Conservation (phyloP, 2,113 vertebrate genomes). For the Aythya baeri region DNA sequence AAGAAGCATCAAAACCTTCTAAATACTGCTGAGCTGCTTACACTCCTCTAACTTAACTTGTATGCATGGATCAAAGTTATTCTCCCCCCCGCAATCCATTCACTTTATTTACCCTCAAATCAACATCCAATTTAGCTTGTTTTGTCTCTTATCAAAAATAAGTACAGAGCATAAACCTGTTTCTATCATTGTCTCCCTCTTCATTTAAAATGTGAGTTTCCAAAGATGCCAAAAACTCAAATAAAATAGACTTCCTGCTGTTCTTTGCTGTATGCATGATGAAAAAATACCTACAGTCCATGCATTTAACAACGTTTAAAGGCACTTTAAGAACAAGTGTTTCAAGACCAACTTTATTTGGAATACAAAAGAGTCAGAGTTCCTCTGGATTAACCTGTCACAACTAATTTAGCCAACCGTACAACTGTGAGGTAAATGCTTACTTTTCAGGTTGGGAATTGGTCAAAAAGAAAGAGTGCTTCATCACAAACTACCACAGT, state of each 20-base stretch:
- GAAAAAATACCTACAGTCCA: not conserved
- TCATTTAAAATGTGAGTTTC: not conserved
- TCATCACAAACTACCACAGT: not conserved
- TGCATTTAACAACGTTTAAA: not conserved
- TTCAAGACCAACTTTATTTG: not conserved
- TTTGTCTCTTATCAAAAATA: not conserved
- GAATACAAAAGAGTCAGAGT: not conserved
- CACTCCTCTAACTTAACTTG: not conserved
- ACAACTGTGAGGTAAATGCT: not conserved
- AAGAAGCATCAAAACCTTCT: not conserved
- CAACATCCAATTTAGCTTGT: not conserved
- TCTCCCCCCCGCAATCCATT: not conserved
- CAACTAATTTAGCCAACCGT: not conserved
- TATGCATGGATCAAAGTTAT: not conserved
- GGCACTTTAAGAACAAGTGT: not conserved
- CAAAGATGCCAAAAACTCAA: not conserved
- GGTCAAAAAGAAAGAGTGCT: not conserved
- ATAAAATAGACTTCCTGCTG: not conserved
- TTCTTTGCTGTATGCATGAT: not conserved
- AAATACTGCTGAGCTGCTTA: not conserved
- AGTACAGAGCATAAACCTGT: not conserved
- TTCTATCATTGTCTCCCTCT: not conserved
- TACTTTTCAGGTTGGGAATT: not conserved
- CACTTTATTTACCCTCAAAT: not conserved
- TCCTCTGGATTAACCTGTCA: not conserved